phyloP scores from a whole-genome alignment of 53 echinoderm and acorn worm species.

The Luidia sarsii region DNA sequence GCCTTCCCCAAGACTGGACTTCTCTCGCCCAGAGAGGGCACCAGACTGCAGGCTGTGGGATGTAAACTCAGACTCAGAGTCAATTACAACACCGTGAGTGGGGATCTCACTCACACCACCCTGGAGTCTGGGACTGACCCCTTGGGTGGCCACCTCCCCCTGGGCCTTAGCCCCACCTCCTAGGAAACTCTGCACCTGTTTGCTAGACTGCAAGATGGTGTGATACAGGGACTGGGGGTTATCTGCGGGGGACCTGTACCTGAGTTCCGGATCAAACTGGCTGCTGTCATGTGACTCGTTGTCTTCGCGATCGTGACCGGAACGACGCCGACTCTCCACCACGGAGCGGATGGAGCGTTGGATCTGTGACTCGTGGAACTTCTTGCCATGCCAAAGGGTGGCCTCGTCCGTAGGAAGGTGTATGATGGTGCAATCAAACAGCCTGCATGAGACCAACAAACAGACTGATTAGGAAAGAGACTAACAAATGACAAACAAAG shows the following conservation, averaged over 20 bases:
- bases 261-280: slow-evolving; percentile 47
- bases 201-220: not conserved
- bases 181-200: slow-evolving; percentile 18
- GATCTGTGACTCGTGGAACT: slow-evolving; percentile 91
- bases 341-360: slow-evolving; percentile 72
- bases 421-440: slow-evolving; percentile 67
- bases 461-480: too few species aligned
- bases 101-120: too few species aligned
- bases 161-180: slow-evolving; percentile 7
- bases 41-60: slow-evolving; percentile 13
- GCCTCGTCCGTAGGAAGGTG: slow-evolving; percentile 76
- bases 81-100: slow-evolving; percentile 1
- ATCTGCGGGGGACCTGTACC: not conserved
- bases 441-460: slow-evolving; percentile 31
- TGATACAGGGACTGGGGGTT: not conserved
- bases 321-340: slow-evolving; percentile 54
- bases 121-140: too few species aligned
- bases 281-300: slow-evolving; percentile 37
- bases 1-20: not conserved
- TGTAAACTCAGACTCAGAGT: slow-evolving; percentile 32
- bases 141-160: not conserved
- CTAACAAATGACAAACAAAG: too few species aligned
- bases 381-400: slow-evolving; percentile 75
- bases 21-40: too few species aligned
- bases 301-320: slow-evolving; percentile 37